Conservation (phyloP, 2,797 vertebrate species). For the Myotis vivesi region DNA sequence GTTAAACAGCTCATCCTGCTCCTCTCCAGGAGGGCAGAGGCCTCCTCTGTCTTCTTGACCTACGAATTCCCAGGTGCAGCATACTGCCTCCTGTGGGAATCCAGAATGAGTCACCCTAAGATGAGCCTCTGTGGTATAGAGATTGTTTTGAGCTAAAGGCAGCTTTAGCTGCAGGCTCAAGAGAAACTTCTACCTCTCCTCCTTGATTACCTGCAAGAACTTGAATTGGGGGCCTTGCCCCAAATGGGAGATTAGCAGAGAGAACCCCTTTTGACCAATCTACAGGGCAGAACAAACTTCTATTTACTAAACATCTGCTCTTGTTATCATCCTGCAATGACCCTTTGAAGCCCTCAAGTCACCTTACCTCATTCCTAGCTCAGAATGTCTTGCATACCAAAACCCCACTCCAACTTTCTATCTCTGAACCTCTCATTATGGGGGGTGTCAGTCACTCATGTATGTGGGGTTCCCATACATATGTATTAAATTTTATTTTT, state of each 20-base stretch:
- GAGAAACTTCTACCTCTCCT: not conserved
- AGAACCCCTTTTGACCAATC: not conserved
- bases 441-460: not conserved
- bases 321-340: not conserved
- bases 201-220: not conserved
- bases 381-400: not conserved
- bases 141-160: not conserved
- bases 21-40: not conserved
- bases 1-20: not conserved
- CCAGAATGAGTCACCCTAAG: not conserved
- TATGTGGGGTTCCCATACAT: not conserved
- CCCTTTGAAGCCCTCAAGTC: not conserved
- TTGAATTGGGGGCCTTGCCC: not conserved
- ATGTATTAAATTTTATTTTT: not conserved
- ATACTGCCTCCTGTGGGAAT: not conserved
- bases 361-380: not conserved
- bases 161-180: not conserved
- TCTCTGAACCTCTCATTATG: not conserved
- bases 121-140: not conserved
- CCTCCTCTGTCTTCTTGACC: not conserved
- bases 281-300: not conserved
- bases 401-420: not conserved
- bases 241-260: not conserved
- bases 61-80: not conserved
- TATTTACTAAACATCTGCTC: not conserved